A percentile compares a stretch with the other conserved stretches of the same genome.
phyloP scores from a whole-genome alignment of 2,888 invertebrate species.

The Megalurothrips usitatus region DNA sequence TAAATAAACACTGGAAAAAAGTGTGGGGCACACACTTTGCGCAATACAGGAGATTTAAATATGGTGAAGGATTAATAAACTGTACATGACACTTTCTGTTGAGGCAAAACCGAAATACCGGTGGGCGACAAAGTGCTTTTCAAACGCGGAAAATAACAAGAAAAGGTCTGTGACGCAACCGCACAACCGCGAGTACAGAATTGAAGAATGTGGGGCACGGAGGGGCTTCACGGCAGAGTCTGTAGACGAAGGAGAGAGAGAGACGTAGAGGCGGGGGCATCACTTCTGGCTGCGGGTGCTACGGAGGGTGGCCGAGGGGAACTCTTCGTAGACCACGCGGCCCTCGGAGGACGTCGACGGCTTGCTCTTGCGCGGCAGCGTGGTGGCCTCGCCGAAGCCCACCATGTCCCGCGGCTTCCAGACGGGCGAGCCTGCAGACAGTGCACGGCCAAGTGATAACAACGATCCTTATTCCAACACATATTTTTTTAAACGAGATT shows the following conservation, averaged over 20 bases:
- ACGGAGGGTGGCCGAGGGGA: constrained; percentile 4
- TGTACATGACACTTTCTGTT: neutral
- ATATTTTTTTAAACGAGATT: too few species aligned
- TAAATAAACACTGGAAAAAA: too few species aligned
- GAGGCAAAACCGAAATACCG: too few species aligned
- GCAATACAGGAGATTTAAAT: too few species aligned
- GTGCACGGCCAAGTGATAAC: too few species aligned
- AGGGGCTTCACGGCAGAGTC: neutral
- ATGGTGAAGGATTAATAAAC: neutral
- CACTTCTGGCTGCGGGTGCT: constrained; percentile 19
- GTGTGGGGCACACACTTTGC: too few species aligned
- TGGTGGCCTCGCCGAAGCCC: constrained; percentile 57
- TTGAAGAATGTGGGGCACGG: too few species aligned
- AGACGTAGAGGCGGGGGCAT: neutral
- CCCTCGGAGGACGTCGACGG: constrained; percentile 38
- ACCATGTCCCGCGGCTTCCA: constrained; percentile 91
- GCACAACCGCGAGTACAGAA: too few species aligned
- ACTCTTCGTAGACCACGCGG: constrained; percentile 31
- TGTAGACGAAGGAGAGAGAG: neutral
- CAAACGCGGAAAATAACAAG: too few species aligned
- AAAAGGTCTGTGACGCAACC: too few species aligned
- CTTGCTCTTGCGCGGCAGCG: constrained; percentile 58
- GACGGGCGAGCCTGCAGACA: constrained; percentile 81
- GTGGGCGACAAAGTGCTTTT: too few species aligned
- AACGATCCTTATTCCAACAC: too few species aligned